Evolutionary conservation across 2,797 vertebrate genomes (phyloP).

Genomic region (Natrix natrix): DNA sequence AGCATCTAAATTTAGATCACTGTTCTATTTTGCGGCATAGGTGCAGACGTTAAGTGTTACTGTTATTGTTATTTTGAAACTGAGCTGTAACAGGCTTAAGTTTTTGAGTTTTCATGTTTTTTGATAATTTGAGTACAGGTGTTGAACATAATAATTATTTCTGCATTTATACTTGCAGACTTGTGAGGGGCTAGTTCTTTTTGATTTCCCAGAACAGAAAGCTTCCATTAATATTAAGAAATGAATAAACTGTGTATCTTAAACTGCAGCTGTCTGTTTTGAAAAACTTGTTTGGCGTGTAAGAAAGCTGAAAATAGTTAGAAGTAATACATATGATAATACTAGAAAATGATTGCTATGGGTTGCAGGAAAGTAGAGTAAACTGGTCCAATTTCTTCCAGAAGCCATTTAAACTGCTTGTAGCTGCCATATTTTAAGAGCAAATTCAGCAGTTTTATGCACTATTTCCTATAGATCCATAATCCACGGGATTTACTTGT

Average conservation of each 20-base stretch:
- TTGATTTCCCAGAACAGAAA: background rate
- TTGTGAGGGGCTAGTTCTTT: background rate
- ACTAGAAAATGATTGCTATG: background rate
- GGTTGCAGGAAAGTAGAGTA: background rate
- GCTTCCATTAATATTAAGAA: background rate
- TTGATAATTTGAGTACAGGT: background rate
- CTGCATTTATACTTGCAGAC: background rate
- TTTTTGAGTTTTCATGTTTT: background rate
- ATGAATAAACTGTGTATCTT: background rate
- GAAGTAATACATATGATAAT: background rate
- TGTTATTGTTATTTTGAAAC: conserved; percentile 20
- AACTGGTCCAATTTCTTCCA: background rate
- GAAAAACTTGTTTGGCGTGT: background rate
- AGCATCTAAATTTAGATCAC: conserved; percentile 18
- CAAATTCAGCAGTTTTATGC: background rate
- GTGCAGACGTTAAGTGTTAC: conserved; percentile 9
- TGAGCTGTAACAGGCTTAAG: conserved; percentile 7
- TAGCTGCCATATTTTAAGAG: background rate
- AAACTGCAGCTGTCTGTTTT: background rate
- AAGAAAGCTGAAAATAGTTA: background rate
- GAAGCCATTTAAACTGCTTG: background rate
- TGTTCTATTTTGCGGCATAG: background rate
- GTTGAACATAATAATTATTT: background rate
- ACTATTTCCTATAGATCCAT: background rate
- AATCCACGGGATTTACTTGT: background rate